Evolutionary conservation across 2,113 vertebrate species (phyloP).

Genomic region (Australoheros scitulus): DNA sequence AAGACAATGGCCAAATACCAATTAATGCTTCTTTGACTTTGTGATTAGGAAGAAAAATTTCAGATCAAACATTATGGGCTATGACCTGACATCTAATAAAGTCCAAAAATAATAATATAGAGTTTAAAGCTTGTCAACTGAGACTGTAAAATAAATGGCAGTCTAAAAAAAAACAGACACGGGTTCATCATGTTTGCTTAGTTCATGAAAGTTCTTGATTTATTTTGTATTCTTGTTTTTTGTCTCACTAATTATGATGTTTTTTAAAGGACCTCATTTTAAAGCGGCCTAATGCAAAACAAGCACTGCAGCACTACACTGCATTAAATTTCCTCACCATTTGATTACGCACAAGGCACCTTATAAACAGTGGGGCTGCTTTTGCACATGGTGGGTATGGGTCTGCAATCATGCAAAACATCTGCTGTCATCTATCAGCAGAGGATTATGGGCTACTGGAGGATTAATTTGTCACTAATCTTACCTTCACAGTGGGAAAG

Average conservation of each 20-base stretch:
- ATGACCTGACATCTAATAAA: background rate
- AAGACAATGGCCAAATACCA: no score
- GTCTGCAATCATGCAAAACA: slow-evolving; percentile 58
- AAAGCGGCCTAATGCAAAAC: background rate
- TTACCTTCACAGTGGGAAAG: slow-evolving; percentile 53
- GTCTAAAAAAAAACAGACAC: background rate
- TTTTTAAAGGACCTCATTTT: background rate
- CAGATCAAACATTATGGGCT: background rate
- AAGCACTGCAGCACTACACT: background rate
- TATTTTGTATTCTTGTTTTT: no score
- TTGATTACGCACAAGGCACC: slow-evolving; percentile 22
- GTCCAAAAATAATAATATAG: background rate
- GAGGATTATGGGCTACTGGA: slow-evolving; percentile 63
- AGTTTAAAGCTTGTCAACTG: background rate
- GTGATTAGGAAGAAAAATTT: background rate
- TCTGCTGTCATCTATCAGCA: slow-evolving; percentile 68
- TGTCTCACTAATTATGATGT: no score
- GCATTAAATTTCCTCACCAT: slow-evolving; percentile 3
- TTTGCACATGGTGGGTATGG: slow-evolving; percentile 30
- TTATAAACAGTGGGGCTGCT: slow-evolving; percentile 17
- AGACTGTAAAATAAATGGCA: background rate
- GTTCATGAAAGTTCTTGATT: no score
- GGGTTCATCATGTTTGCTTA: no score
- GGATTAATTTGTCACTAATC: slow-evolving; percentile 67
- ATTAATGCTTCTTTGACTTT: no score